phyloP scores from a whole-genome alignment of 2,797 vertebrate species.

The Arremon brunneinucha region DNA sequence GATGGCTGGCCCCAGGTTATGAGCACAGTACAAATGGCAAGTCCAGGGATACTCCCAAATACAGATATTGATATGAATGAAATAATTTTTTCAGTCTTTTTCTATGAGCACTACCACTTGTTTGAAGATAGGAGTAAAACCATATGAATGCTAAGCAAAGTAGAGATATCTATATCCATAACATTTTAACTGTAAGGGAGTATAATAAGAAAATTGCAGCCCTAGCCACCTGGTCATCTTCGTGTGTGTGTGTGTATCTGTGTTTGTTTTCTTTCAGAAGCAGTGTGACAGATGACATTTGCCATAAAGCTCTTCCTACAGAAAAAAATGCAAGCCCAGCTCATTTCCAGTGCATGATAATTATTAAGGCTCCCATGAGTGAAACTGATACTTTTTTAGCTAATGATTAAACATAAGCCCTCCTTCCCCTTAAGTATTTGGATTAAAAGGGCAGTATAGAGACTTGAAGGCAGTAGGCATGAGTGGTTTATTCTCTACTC shows the following conservation, averaged over 20 bases:
- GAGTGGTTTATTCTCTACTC: background rate
- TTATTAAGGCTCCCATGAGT: background rate
- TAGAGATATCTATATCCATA: background rate
- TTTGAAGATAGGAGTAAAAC: background rate
- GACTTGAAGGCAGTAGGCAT: background rate
- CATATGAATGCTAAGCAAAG: background rate
- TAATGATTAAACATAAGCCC: constrained; percentile 53
- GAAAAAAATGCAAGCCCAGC: constrained; percentile 15
- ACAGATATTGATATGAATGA: accelerated
- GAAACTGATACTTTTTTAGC: background rate
- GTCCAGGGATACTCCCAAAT: background rate
- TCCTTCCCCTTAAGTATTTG: background rate
- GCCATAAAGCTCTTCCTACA: background rate
- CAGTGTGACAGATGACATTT: background rate
- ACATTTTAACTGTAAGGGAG: background rate
- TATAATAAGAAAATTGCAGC: background rate
- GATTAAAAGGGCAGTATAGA: background rate
- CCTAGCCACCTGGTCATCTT: background rate
- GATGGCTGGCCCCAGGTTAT: background rate
- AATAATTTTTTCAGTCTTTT: background rate
- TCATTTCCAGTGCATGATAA: constrained; percentile 11
- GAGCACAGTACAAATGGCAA: background rate
- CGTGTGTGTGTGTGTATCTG: background rate
- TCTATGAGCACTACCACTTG: background rate
- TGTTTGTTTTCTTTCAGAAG: background rate